phyloP scores from a whole-genome alignment of 2,797 vertebrate species.

The Poecilia gillii region DNA sequence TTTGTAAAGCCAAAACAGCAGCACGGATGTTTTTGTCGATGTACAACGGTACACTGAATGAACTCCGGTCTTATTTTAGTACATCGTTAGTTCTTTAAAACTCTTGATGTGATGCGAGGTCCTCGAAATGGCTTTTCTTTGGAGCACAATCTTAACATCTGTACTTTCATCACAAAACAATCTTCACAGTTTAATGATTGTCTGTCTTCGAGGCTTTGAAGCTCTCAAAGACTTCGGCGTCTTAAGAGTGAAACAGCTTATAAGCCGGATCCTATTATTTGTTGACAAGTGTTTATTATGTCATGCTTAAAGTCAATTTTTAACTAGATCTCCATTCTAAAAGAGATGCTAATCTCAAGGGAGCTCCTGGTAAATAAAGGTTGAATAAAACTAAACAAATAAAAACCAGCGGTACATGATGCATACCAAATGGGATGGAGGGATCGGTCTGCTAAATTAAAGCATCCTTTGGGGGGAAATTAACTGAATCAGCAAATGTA shows the following conservation, averaged over 20 bases:
- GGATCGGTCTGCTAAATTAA: not conserved
- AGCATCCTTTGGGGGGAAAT: not conserved
- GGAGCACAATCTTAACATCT: not conserved
- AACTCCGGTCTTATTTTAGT: not conserved
- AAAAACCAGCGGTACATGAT: not conserved
- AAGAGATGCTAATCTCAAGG: not conserved
- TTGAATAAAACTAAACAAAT: not conserved
- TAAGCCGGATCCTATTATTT: not conserved
- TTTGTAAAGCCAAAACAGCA: not conserved
- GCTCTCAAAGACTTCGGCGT: not conserved
- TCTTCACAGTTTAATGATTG: not conserved
- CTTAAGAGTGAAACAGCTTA: not conserved
- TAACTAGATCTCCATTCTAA: not conserved
- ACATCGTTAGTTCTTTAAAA: not conserved
- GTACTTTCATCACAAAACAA: not conserved
- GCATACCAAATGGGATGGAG: not conserved
- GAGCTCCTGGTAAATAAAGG: not conserved
- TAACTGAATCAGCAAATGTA: not conserved
- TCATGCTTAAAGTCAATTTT: not conserved
- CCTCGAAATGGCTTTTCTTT: not conserved
- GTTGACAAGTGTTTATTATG: not conserved
- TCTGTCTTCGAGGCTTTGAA: not conserved
- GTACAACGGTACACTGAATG: not conserved
- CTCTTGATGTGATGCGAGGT: not conserved
- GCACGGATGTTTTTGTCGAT: not conserved